phyloP scores from a whole-genome alignment of 1,140 invertebrate species.

The Drosophila pachea region DNA sequence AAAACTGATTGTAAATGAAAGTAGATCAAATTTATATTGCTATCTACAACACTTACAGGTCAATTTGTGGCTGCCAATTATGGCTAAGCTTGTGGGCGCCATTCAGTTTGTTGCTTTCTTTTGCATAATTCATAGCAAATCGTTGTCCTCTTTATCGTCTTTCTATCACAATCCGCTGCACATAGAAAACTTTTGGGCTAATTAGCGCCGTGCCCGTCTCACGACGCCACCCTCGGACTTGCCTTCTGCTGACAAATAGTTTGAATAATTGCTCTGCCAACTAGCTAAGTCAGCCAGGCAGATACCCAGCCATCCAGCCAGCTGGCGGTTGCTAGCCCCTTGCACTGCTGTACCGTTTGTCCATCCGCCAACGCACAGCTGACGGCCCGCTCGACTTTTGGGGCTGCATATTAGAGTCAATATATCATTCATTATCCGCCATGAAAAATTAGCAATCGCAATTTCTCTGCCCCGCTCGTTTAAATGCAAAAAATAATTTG shows the following conservation, averaged over 20 bases:
- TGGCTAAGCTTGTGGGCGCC: too few relatives aligned
- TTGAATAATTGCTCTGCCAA: slow-evolving; percentile 68
- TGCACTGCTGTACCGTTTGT: too few relatives aligned
- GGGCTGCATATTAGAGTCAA: slow-evolving; percentile 57
- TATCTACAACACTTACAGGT: too few relatives aligned
- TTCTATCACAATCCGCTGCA: slow-evolving; percentile 14
- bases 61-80: too few relatives aligned
- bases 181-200: slow-evolving; percentile 54
- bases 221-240: slow-evolving; percentile 9
- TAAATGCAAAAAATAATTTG: slow-evolving; percentile 63
- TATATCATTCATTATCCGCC: slow-evolving; percentile 75
- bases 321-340: slow-evolving; percentile 1
- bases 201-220: slow-evolving; percentile 47
- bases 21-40: too few relatives aligned
- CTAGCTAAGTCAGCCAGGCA: slow-evolving; percentile 34
- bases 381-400: slow-evolving; percentile 1
- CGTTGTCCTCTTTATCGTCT: slow-evolving; percentile 22
- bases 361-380: too few relatives aligned
- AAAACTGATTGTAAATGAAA: too few relatives aligned
- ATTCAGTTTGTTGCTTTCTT: not conserved
- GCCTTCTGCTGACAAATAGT: slow-evolving; percentile 62
- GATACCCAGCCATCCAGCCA: slow-evolving; percentile 23
- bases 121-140: slow-evolving; percentile 11
- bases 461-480: slow-evolving; percentile 62
- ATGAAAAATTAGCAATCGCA: slow-evolving; percentile 76